These are phyloP conservation scores for Tetraodon nigroviridis DNA, from an alignment of 2,113 vertebrate genomes.

Conservation along the genomic window DNA sequence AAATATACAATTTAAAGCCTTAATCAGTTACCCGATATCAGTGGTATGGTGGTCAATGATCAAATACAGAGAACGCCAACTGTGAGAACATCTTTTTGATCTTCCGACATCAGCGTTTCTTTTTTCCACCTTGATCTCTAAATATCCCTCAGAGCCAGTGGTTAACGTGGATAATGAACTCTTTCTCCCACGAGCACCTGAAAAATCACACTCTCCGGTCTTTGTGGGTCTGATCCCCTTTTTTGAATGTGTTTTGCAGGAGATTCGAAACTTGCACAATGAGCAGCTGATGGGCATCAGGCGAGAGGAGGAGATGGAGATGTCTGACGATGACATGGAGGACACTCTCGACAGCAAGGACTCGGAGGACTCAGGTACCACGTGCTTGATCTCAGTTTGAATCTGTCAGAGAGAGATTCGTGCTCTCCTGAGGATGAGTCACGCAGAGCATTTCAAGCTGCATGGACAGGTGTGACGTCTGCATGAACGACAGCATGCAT, in stretches of 20 bases:
- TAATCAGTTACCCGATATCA: too few species aligned
- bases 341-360: conserved; percentile 82
- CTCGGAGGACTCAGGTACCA: conserved; percentile 85
- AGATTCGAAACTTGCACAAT: conserved; percentile 94
- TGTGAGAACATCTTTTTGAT: conserved; percentile 26
- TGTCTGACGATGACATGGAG: conserved; percentile 96
- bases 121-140: conserved; percentile 15
- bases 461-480: conserved; percentile 29
- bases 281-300: conserved; percentile 97
- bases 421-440: conserved; percentile 15
- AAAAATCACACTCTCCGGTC: conserved; percentile 7
- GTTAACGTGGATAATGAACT: conserved; percentile 3
- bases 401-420: conserved; percentile 22
- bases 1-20: too few species aligned
- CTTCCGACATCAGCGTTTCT: conserved; percentile 29
- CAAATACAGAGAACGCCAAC: conserved; percentile 6
- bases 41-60: too few species aligned
- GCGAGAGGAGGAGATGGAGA: conserved; percentile 96
- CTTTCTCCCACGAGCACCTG: neutral
- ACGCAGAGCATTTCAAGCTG: conserved; percentile 23
- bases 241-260: conserved; percentile 72
- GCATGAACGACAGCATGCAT: conserved; percentile 32
- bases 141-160: conserved; percentile 12
- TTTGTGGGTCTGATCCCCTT: conserved; percentile 20
- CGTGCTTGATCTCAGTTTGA: conserved; percentile 10